These are phyloP conservation scores for Arenaria interpres DNA, from an alignment of 2,113 vertebrate species.

Conservation along the genomic window DNA sequence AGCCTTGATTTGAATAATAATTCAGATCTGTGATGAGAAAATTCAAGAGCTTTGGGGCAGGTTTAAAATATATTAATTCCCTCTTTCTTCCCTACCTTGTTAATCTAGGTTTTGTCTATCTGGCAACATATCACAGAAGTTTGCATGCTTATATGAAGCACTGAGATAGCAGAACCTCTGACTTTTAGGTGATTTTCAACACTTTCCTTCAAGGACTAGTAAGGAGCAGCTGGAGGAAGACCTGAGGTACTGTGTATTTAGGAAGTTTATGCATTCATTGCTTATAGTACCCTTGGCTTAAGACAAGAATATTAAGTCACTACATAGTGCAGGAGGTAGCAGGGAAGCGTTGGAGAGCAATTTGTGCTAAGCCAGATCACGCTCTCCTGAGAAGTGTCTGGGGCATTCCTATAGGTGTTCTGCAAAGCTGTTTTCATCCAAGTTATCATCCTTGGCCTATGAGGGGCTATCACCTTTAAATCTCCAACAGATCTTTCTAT, in stretches of 20 bases:
- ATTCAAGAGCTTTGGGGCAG: rapidly evolving
- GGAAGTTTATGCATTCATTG: neutral
- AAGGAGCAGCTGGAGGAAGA: neutral
- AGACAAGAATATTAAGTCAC: neutral
- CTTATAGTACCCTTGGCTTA: neutral
- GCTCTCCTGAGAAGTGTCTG: neutral
- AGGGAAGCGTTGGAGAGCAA: neutral
- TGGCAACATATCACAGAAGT: neutral
- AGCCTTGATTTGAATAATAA: neutral
- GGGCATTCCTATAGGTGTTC: neutral
- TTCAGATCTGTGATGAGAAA: neutral
- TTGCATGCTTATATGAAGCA: neutral
- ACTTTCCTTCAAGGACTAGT: neutral
- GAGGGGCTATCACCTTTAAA: neutral
- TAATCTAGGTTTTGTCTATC: neutral
- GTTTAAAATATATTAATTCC: rapidly evolving
- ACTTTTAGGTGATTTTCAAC: neutral
- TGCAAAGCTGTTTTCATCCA: neutral
- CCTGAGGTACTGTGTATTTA: neutral
- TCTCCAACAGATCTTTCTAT: neutral
- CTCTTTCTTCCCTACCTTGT: neutral
- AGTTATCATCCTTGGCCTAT: neutral
- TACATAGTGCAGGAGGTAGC: neutral
- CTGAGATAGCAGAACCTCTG: neutral
- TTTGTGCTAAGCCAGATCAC: neutral